These are phyloP conservation scores for Seriola dumerili DNA, from an alignment of 2,113 vertebrate species.

Conservation along the genomic window DNA sequence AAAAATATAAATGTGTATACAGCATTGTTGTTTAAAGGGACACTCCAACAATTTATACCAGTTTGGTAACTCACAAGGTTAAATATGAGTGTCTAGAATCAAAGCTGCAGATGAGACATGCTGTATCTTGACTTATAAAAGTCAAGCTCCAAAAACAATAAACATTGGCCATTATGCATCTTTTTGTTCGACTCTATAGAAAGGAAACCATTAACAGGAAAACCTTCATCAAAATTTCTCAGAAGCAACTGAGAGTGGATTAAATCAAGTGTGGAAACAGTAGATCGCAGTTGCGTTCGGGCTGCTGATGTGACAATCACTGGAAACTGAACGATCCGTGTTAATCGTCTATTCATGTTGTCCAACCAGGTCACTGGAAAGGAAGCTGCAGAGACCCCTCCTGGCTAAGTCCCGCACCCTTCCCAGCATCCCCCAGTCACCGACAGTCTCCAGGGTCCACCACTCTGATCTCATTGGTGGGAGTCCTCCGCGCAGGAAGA, in stretches of 20 bases:
- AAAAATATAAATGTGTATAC: not conserved
- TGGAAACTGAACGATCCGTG: not conserved
- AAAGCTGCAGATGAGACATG: not conserved
- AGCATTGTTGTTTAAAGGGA: not conserved
- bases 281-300: not conserved
- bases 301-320: not conserved
- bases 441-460: slow-evolving; percentile 86
- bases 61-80: not conserved
- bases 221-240: not conserved
- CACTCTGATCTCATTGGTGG: slow-evolving; percentile 76
- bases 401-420: slow-evolving; percentile 91
- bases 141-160: not conserved
- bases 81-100: not conserved
- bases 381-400: slow-evolving; percentile 88
- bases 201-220: not conserved
- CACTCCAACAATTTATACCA: not conserved
- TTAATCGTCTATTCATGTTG: not conserved
- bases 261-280: not conserved
- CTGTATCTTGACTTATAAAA: not conserved
- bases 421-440: slow-evolving; percentile 94
- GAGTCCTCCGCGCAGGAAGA: slow-evolving; percentile 82
- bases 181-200: not conserved
- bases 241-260: too few relatives aligned
- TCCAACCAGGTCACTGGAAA: slow-evolving; percentile 89
- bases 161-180: not conserved